These are phyloP conservation scores for Bombus pascuorum DNA, from an alignment of 1,140 invertebrate species.

Conservation along the genomic window DNA sequence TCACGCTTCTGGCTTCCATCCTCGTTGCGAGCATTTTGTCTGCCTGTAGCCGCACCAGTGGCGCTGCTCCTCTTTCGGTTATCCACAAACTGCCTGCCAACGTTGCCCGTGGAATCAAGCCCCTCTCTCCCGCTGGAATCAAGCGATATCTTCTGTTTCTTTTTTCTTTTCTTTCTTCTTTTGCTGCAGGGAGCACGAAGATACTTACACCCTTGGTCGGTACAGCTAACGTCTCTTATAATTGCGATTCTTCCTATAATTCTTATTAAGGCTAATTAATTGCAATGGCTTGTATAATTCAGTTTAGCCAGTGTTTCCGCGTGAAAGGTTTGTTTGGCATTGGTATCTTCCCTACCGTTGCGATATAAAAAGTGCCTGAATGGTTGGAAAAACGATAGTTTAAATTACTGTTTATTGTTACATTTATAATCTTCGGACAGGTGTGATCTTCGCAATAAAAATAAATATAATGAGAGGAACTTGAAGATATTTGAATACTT, in stretches of 20 bases:
- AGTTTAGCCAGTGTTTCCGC: conserved; percentile 59
- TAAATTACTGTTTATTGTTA: background rate
- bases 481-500: too few relatives aligned
- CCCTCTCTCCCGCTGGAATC: conserved; percentile 20
- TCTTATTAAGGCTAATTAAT: conserved; percentile 83
- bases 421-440: background rate
- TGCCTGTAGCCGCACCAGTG: background rate
- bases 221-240: conserved; percentile 72
- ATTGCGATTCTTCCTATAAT: conserved; percentile 80
- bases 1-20: conserved; percentile 3
- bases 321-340: background rate
- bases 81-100: conserved; percentile 58
- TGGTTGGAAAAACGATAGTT: rapidly evolving
- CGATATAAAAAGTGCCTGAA: background rate
- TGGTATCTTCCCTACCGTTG: too few relatives aligned
- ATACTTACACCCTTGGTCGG: background rate
- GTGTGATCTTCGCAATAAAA: rapidly evolving
- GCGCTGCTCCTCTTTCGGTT: conserved; percentile 46
- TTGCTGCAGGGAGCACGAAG: background rate
- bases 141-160: conserved; percentile 12
- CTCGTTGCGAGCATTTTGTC: background rate
- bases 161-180: conserved; percentile 30
- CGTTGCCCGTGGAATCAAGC: conserved; percentile 45
- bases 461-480: too few relatives aligned
- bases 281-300: conserved; percentile 80